phyloP scores from a whole-genome alignment of 1,140 invertebrate genomes.

The Heliconius eleuchia region DNA sequence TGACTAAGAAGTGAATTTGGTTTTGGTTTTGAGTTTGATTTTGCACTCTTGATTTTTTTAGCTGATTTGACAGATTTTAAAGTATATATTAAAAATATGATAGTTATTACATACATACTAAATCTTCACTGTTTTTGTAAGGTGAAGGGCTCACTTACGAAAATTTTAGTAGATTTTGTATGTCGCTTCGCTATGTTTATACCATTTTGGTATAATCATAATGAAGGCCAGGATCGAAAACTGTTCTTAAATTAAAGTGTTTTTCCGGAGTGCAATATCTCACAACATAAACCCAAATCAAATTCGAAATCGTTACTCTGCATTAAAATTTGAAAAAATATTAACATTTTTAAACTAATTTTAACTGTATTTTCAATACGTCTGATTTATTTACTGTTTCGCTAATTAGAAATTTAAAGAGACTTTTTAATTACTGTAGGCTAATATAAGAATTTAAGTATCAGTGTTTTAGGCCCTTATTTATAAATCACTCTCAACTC shows the following conservation, averaged over 20 bases:
- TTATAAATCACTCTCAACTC: too few relatives aligned
- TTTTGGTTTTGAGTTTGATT: slow-evolving; percentile 39
- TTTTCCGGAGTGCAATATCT: slow-evolving; percentile 29
- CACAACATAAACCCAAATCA: slow-evolving; percentile 35
- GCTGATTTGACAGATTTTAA: slow-evolving; percentile 16
- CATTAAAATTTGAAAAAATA: slow-evolving; percentile 55
- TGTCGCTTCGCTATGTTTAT: slow-evolving; percentile 47
- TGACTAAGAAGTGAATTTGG: slow-evolving; percentile 38
- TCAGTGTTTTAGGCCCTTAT: slow-evolving; percentile 47
- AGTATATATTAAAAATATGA: slow-evolving; percentile 7
- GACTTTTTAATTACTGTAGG: slow-evolving; percentile 60
- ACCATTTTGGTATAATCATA: slow-evolving; percentile 27
- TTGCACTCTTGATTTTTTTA: slow-evolving; percentile 34
- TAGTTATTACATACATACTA: slow-evolving; percentile 42
- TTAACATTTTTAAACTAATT: slow-evolving; percentile 43
- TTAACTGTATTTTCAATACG: slow-evolving; percentile 66
- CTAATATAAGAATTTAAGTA: slow-evolving; percentile 47
- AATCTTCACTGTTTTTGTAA: slow-evolving; percentile 47
- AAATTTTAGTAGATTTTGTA: slow-evolving; percentile 54
- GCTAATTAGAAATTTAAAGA: slow-evolving; percentile 56
- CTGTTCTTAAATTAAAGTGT: slow-evolving; percentile 17
- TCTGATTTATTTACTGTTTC: slow-evolving; percentile 28
- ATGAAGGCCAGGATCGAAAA: slow-evolving; percentile 48
- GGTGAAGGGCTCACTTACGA: slow-evolving; percentile 64
- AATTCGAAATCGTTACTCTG: slow-evolving; percentile 54